Evolutionary conservation across 2,113 vertebrate genomes (phyloP).

Genomic region (Cygnus buccinator): DNA sequence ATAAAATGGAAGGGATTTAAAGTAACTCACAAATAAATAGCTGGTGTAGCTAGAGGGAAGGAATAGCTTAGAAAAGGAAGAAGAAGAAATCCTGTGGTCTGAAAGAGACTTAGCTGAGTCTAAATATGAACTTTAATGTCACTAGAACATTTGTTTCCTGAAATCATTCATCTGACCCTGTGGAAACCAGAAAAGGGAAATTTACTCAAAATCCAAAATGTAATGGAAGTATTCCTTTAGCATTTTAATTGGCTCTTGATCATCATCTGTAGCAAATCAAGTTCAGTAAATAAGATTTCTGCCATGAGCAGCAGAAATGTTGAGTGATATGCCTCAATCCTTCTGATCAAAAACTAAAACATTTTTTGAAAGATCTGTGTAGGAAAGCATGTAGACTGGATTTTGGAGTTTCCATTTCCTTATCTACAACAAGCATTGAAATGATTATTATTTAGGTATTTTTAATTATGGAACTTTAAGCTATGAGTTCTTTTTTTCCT

Average conservation of each 20-base stretch:
- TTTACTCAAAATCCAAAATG: background rate
- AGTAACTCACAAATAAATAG: constrained; percentile 64
- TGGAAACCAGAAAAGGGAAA: background rate
- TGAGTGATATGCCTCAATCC: background rate
- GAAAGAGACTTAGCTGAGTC: constrained; percentile 38
- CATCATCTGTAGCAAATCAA: background rate
- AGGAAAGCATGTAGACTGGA: background rate
- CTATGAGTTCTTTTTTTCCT: background rate
- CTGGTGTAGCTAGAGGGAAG: constrained; percentile 42
- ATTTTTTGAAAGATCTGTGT: background rate
- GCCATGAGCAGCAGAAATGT: background rate
- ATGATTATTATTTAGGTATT: background rate
- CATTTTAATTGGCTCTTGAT: background rate
- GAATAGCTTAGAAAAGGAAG: constrained; percentile 26
- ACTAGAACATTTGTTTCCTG: background rate
- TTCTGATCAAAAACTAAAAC: background rate
- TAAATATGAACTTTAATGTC: constrained; percentile 40
- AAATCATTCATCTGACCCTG: background rate
- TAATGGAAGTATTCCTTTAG: background rate
- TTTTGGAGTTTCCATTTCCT: background rate
- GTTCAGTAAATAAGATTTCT: background rate
- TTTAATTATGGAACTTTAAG: background rate
- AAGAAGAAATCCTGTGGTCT: constrained; percentile 25
- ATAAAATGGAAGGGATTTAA: constrained; percentile 64
- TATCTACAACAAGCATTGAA: background rate